Evolutionary conservation across 2,113 vertebrate genomes (phyloP), one percentile per base, ranked within the genome.

Genomic region (Lonchura striata): DNA sequence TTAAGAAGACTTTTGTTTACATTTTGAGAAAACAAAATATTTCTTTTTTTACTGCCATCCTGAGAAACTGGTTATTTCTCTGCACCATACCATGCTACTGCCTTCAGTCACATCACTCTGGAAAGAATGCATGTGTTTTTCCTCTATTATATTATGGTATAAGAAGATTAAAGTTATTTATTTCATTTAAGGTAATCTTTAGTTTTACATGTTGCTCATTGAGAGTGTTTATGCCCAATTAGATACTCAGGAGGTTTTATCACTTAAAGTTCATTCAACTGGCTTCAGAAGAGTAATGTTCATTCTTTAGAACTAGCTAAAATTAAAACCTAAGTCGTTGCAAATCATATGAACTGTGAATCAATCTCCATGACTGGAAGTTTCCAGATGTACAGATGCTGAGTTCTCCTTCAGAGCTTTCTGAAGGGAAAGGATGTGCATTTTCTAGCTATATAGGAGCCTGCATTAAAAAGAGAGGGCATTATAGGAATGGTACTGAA

Each of bases 21-120:
- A 19, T 44, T 87, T 82, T 63, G 37, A 68, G 46, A 87, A 95
- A 95, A 68, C 7, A 92, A 88, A 88, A 59, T 70, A 78, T n/a
- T 30, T 86, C 47, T 90, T 90, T 89, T 95, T 91, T 91, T 91
- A 95, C 61, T 79, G 65, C 81, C 46, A 75, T 84, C 65, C 57
- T 76, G 81, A 91, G 86, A 60, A 94, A 75, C 21, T 22, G 24
- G 18, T 87, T 91, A 69, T 94, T 64, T 85, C 66, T 87, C 30
- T 91, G 69, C 42, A 77, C 46, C 71, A 25, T 47, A 42, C 79
- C 66, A 82, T 52, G 57, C 56, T 79, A 65, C 13, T 89, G 74
- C 66, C 41, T 94, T 90, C 66, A 91, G 53, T 80, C 61, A 92
- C 35, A 85, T 69, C 33, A 39, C 25, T 76, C 28, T 74, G 23